phyloP scores from a whole-genome alignment of 2,888 invertebrate genomes.

The Hermodice carunculata region DNA sequence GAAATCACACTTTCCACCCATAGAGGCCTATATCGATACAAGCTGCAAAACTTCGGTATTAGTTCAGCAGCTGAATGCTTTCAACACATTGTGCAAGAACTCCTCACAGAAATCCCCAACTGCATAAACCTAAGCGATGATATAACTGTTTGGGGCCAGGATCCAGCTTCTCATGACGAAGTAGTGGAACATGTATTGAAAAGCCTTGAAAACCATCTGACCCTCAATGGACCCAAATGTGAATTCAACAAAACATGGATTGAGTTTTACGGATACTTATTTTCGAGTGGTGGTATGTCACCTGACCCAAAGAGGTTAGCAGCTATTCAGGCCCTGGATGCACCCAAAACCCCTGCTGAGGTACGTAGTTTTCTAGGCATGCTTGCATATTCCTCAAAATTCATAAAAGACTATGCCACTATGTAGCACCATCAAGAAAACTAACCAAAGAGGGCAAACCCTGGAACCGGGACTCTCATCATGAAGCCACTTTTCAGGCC shows the following conservation, averaged over 20 bases:
- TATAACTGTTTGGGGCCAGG: background rate
- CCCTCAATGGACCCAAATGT: conserved; percentile 7
- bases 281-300: conserved; percentile 6
- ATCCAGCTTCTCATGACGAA: background rate
- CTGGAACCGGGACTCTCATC: background rate
- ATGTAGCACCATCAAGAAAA: conserved; percentile 4
- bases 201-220: conserved; percentile 14
- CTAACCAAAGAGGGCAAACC: background rate
- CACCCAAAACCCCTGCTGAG: conserved; percentile 43
- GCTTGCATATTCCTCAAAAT: conserved; percentile 19
- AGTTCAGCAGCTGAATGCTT: conserved; percentile 22
- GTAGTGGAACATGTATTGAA: conserved; percentile 19
- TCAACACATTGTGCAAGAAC: conserved; percentile 12
- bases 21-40: conserved; percentile 16
- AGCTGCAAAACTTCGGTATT: conserved; percentile 18
- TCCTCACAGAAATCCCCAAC: conserved; percentile 13
- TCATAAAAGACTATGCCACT: background rate
- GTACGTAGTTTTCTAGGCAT: conserved; percentile 47
- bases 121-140: conserved; percentile 15
- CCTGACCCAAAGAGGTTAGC: conserved; percentile 1
- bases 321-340: conserved; percentile 36
- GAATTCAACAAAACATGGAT: background rate
- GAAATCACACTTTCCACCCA: conserved; percentile 21
- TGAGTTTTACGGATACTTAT: conserved; percentile 16
- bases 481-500: background rate